Evolutionary conservation across 2,797 vertebrate species (phyloP), one percentile per base, ranked within the genome.

Genomic region (Mareca strepera): DNA sequence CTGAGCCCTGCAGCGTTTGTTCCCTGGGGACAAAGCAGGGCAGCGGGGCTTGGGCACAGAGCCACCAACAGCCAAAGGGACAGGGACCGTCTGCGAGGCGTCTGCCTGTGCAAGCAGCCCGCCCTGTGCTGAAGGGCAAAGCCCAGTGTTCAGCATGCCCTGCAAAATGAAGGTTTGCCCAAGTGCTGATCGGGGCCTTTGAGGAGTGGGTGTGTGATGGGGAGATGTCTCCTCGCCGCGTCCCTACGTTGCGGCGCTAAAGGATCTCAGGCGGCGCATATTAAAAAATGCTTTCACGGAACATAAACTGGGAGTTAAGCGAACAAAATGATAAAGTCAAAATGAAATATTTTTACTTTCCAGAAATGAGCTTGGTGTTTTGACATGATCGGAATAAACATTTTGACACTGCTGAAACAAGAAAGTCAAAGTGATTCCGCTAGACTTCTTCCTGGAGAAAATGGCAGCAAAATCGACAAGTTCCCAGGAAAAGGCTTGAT

Each of bases 361-460:
- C 75, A 17, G 79, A 89, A 85, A 89, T 66, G 94, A 96, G 93
- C 88, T 93, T 88, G 60, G 33, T 96, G 96, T 96, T 96, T 94
- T 96, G 96, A 96, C 95, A 92, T 60, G 82, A 88, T 82, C 2
- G 0, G 93, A 90, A 91, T 96, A 96, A 96, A 96, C 95, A 96
- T 96, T 96, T 95, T 96, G 96, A 96, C 95, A 94, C 94, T 50
- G 82, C 92, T 78, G 94, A 96, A 95, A 96, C 53, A 60, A 92
- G 93, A 90, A 92, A 96, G 96, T 96, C 96, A 92, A 92, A 96
- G 96, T 91, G 94, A 92, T 91, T 85, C 89, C 43, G 69, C 4
- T 25, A 87, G 79, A 20, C 73, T 92, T 60, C 89, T 94, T 95
- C 79, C 79, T 10, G 16, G 75, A 70, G 94, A 93, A 96, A 88